Evolutionary conservation across 2,113 vertebrate species (phyloP), one percentile per base, ranked within the genome.

Genomic region (Megaceryle maxima): DNA sequence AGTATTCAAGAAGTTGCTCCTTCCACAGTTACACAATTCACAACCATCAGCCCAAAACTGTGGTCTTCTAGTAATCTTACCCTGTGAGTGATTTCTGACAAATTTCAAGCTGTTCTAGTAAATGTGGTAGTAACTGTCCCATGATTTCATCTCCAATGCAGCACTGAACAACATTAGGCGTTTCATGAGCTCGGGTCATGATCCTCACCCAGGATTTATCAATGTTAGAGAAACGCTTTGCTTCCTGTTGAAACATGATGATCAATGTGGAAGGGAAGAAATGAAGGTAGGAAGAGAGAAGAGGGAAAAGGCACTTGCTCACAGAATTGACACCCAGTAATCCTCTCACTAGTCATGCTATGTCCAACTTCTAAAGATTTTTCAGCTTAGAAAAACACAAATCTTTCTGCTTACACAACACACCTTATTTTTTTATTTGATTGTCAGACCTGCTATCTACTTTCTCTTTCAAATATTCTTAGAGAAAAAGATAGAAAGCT

Each of bases 181-280:
- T 99, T 96, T 99, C 99, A 18, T 98, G 99, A 17, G 99, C 99
- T 77, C 98, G 98, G 16, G 98, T 99, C 99, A 99, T 99, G 80
- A 99, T 99, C 98, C 98, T 99, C 89, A 99, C 99, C 99, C 99
- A 99, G 8, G 99, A 99, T 94, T 99, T 99, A 97, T 99, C 99
- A 37, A 99, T 99, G 91, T 99, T 99, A 44, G 99, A 99, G 96
- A 99, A 99, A 80, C 99, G 98, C 72, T 99, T 99, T 39, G 99
- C 99, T 97, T 99, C 99, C 99, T 99, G 57, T 93, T 67, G 60
- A 93, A 90, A 95, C 6, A 91, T 19, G 5, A 31, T 1, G 2
- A 56, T 6, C 15, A 84, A 75, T 11, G 13, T 44, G 14, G 41
- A 94, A 62, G 4, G 10, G 11, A 69, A 86, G 17, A 79, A 41